Evolutionary conservation across 2,113 vertebrate species (phyloP).

Genomic region (Lates calcarifer): DNA sequence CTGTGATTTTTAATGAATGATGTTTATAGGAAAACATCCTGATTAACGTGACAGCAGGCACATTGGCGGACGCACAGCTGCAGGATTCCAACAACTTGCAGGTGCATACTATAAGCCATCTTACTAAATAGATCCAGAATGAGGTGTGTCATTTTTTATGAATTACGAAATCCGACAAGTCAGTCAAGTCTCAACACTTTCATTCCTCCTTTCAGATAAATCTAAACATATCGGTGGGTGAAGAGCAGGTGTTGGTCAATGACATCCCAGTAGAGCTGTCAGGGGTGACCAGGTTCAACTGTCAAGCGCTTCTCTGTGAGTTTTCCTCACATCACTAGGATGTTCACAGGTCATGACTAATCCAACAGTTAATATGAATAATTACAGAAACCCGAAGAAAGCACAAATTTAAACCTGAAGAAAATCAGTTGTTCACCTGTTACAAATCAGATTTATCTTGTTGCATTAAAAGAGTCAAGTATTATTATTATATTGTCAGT

Average conservation of each 20-base stretch:
- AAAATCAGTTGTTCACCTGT: background rate
- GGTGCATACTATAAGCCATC: constrained; percentile 60
- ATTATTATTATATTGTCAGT: background rate
- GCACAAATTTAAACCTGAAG: background rate
- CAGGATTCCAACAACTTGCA: constrained; percentile 86
- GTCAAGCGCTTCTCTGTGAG: constrained; percentile 91
- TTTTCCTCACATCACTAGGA: constrained; percentile 37
- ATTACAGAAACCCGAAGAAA: background rate
- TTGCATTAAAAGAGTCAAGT: too few relatives aligned
- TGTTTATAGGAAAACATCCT: constrained; percentile 86
- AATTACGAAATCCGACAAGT: background rate
- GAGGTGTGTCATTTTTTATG: background rate
- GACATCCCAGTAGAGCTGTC: constrained; percentile 89
- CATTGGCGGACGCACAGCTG: constrained; percentile 68
- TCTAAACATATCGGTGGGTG: constrained; percentile 80
- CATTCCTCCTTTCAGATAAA: constrained; percentile 71
- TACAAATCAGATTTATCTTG: background rate
- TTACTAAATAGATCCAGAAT: background rate
- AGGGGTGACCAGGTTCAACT: constrained; percentile 90
- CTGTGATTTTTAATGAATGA: background rate
- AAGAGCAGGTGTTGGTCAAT: constrained; percentile 91
- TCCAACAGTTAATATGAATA: background rate
- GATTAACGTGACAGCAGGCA: constrained; percentile 86
- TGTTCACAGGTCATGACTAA: background rate
- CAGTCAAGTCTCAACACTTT: background rate